These are phyloP conservation scores for Osmerus mordax DNA, from an alignment of 2,113 vertebrate species.

Conservation along the genomic window DNA sequence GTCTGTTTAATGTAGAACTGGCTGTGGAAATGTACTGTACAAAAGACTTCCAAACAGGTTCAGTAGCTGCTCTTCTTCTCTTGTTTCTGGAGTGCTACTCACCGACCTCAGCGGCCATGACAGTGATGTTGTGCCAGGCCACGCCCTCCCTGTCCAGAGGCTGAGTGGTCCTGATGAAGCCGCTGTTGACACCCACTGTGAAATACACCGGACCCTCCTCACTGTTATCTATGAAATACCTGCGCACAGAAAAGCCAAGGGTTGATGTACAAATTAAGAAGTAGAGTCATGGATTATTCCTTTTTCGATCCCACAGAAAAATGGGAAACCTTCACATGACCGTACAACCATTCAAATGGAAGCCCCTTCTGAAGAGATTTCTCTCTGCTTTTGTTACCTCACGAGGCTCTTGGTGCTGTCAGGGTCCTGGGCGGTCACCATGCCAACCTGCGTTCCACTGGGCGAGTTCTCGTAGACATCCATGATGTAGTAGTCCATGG, in stretches of 20 bases:
- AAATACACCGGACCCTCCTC: slow-evolving; percentile 79
- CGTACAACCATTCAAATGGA: too few relatives aligned
- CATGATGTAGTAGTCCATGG: slow-evolving; percentile 89
- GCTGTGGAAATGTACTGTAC: too few relatives aligned
- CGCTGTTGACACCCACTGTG: slow-evolving; percentile 82
- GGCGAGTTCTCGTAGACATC: slow-evolving; percentile 91
- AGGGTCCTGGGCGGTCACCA: slow-evolving; percentile 91
- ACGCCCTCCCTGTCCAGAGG: slow-evolving; percentile 87
- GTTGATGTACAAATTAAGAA: too few relatives aligned
- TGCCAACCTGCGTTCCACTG: slow-evolving; percentile 82
- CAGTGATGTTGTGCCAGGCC: slow-evolving; percentile 92
- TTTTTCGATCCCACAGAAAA: too few relatives aligned
- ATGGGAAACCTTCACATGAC: too few relatives aligned
- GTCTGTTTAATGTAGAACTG: too few relatives aligned
- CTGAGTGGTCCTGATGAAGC: slow-evolving; percentile 83
- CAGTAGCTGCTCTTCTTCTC: too few relatives aligned
- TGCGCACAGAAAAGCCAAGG: slow-evolving; percentile 40
- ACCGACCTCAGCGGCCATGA: slow-evolving; percentile 91
- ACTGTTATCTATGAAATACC: slow-evolving; percentile 84
- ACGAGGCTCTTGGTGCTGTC: slow-evolving; percentile 86
- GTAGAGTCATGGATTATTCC: too few relatives aligned
- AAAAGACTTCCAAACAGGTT: too few relatives aligned
- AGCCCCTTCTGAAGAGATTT: too few relatives aligned
- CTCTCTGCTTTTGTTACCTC: slow-evolving; percentile 69
- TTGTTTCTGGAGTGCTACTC: slow-evolving; percentile 52